Evolutionary conservation across 1,140 invertebrate species (phyloP), one percentile per base, ranked within the genome.

Genomic region (Megathymus violae): DNA sequence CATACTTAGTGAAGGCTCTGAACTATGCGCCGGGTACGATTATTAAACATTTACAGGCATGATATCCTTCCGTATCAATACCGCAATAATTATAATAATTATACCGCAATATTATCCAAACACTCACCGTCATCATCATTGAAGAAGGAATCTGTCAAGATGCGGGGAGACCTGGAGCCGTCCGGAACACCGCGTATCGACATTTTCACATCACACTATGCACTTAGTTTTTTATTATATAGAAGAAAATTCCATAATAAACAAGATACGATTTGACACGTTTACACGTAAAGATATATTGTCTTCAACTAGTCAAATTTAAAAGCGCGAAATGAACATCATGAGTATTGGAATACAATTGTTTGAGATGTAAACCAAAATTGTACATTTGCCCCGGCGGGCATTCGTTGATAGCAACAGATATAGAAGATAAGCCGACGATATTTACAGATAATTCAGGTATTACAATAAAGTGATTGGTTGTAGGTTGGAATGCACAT

Each of bases 111-210:
- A n/a, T n/a, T n/a, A n/a, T n/a, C n/a, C n/a, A n/a, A n/a, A 54
- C 38, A 72, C 83, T 87, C 74, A 88, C 85, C 78, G 31, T 67
- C 80, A 64, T 90, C 88, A 65, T 92, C 89, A 62, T 31, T 9
- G 27, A 89, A 91, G 72, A 91, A 92, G 0, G 88, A 91, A 59
- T 92, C 89, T 0, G 82, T 84, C 19, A 89, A 73, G 59, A 92
- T 86, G 22, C 78, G 70, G 1, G 88, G 88, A 3, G 84, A 83
- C 14, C 85, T 73, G 6, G 80, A 81, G 0, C 84, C 89, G 54
- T 91, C 89, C 22, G 78, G 84, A 5, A 92, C 80, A 11, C 89
- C 91, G 67, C 89, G 68, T 7, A 80, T 83, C 0, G 91, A 88
- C 85, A 89, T 89, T 15, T 46, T 67, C 13, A 48, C 41, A 59